A percentile compares a stretch with the other conserved stretches of the same genome.
phyloP scores from a whole-genome alignment of 2,888 invertebrate species.

The Andrena haemorrhoa region DNA sequence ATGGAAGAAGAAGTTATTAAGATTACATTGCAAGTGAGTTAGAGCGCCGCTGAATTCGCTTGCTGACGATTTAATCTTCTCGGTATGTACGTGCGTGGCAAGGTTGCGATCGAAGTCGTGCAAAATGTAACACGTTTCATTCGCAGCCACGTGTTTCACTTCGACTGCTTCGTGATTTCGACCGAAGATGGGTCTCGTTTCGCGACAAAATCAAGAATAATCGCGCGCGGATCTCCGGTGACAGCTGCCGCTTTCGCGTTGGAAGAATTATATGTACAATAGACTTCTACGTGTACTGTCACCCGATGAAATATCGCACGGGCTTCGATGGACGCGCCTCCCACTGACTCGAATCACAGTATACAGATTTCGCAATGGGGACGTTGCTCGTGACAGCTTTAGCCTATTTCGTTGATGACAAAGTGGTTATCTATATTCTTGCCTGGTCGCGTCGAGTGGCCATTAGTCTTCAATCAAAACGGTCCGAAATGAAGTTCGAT shows the following conservation, averaged over 20 bases:
- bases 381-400: conserved; percentile 50
- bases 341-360: conserved; percentile 43
- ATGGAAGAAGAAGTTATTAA: conserved; percentile 23
- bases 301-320: conserved; percentile 55
- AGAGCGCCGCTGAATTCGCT: conserved; percentile 11
- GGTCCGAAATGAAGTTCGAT: conserved; percentile 23
- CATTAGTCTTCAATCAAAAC: conserved; percentile 54
- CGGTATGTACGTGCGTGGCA: too few relatives aligned
- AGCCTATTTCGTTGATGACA: conserved; percentile 60
- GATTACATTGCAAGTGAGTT: conserved; percentile 6
- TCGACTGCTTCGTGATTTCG: neutral
- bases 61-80: neutral
- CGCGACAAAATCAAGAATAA: conserved; percentile 17
- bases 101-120: neutral
- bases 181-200: neutral
- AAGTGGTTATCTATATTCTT: conserved; percentile 61
- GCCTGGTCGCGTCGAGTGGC: conserved; percentile 37
- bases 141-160: neutral
- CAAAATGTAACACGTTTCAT: too few relatives aligned
- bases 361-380: conserved; percentile 50
- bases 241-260: conserved; percentile 40
- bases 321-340: conserved; percentile 42
- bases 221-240: conserved; percentile 28
- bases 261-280: conserved; percentile 51
- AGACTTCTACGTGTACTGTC: conserved; percentile 55